A percentile compares a stretch with the other conserved stretches of the same genome.
Evolutionary conservation across 1,140 invertebrate species (phyloP).

Genomic region (Drosophila trapezifrons): DNA sequence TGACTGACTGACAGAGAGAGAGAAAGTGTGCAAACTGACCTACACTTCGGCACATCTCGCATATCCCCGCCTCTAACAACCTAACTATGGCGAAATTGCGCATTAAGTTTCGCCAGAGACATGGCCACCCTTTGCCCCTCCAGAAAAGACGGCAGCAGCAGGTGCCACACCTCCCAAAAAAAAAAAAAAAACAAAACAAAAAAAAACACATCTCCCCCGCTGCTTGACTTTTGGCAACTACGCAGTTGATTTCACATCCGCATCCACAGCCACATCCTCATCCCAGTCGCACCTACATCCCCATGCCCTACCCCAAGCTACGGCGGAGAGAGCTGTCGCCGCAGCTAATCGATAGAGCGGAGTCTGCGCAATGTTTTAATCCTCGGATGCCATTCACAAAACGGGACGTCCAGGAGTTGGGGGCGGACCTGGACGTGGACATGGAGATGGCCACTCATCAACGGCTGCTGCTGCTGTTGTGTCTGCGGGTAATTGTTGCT

Average conservation of each 20-base stretch:
- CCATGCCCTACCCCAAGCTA: slow-evolving; percentile 74
- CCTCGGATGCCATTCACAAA: slow-evolving; percentile 68
- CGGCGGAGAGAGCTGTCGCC: slow-evolving; percentile 48
- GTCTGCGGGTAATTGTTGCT: slow-evolving; percentile 55
- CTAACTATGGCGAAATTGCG: slow-evolving; percentile 54
- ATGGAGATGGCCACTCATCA: slow-evolving; percentile 25
- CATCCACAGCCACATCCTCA: slow-evolving; percentile 21
- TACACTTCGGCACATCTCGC: slow-evolving; percentile 53
- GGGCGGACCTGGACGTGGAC: slow-evolving; percentile 23
- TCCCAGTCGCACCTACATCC: slow-evolving; percentile 17
- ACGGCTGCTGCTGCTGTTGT: slow-evolving; percentile 36
- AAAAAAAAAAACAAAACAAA: background rate
- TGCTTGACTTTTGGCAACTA: slow-evolving; percentile 75
- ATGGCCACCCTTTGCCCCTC: slow-evolving; percentile 25
- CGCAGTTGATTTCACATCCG: slow-evolving; percentile 78
- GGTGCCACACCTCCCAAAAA: slow-evolving; percentile 41
- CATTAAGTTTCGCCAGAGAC: slow-evolving; percentile 51
- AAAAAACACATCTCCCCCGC: slow-evolving; percentile 4
- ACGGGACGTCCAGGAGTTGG: slow-evolving; percentile 27
- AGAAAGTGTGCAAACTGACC: slow-evolving; percentile 77
- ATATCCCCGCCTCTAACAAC: background rate
- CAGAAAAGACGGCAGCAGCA: slow-evolving; percentile 32
- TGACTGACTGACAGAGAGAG: slow-evolving; percentile 24
- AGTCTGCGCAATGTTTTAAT: slow-evolving; percentile 56
- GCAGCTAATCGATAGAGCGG: slow-evolving; percentile 61